Base-by-base conservation (phyloP, 2,888 invertebrate genomes). In the Metallyticus violacea region DNA sequence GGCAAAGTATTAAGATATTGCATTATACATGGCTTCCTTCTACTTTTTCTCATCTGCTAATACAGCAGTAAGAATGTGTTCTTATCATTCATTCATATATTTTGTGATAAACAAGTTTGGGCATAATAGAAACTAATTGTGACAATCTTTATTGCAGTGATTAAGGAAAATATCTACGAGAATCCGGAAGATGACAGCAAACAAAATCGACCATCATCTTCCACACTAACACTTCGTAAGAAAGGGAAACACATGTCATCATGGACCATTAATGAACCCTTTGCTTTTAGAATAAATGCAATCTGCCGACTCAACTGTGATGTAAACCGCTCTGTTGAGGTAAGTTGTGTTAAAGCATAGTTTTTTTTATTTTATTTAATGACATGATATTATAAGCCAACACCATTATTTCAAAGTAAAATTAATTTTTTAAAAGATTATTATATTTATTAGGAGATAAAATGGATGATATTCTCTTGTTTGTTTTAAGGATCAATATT, bases 301-400 rank as follows among this genome's bases (percentile, higher is more conserved):
- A 95, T 97, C 81, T 94, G 95, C 85, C 94, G 96, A 89, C 93
- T 97, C n/a, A 97, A 97, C 92, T 96, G 96, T 89, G 97, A 97
- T 91, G 91, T 94, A 0, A 95, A 94, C 87, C 93, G 95, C 89
- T 93, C 94, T 81, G 95, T 96, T 26, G 96, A 96, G 94, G 96
- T 95, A 90, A 91, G 89, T 86, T 26, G 77, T 86, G 9, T 84
- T 26, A 9, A 26, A 79, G 79, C n/a, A n/a, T n/a, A n/a, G n/a
- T n/a, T n/a, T n/a, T n/a, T n/a, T n/a, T n/a, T n/a, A n/a, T n/a
- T n/a, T n/a, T n/a, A n/a, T n/a, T n/a, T n/a, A n/a, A n/a, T n/a
- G n/a, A n/a, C n/a, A n/a, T n/a, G n/a, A n/a, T n/a, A n/a, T n/a
- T n/a, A n/a, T n/a, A n/a, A n/a, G n/a, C n/a, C n/a, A n/a, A n/a